Evolutionary conservation across 92 coral and sea anemone genomes (phyloP).

Genomic region (Porites divaricata): DNA sequence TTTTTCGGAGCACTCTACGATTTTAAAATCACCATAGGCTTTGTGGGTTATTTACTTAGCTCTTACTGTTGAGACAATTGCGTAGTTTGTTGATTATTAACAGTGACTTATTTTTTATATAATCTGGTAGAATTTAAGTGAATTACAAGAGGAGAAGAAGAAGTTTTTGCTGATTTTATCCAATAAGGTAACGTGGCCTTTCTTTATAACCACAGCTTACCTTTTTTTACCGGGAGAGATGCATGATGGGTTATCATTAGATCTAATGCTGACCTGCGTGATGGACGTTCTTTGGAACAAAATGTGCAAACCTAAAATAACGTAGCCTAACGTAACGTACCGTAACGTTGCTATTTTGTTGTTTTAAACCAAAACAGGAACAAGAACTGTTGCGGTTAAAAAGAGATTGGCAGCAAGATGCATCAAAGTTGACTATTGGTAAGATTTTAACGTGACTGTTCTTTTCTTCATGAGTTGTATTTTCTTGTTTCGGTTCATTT

Average conservation of each 20-base stretch:
- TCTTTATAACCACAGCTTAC: neutral
- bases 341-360: neutral
- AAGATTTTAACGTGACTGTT: neutral
- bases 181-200: constrained; percentile 56
- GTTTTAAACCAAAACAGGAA: constrained; percentile 42
- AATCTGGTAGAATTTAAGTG: constrained; percentile 18
- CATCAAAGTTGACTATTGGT: constrained; percentile 73
- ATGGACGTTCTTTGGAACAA: too few relatives aligned
- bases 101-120: neutral
- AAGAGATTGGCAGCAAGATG: constrained; percentile 71
- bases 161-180: constrained; percentile 70
- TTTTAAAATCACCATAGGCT: too few relatives aligned
- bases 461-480: too few relatives aligned
- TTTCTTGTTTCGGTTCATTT: too few relatives aligned
- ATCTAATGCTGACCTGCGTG: too few relatives aligned
- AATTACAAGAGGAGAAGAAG: constrained; percentile 73
- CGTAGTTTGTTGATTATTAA: neutral
- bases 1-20: too few relatives aligned
- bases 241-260: too few relatives aligned
- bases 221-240: neutral
- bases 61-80: neutral
- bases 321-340: too few relatives aligned
- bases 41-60: too few relatives aligned
- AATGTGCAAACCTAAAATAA: too few relatives aligned
- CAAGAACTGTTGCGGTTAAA: constrained; percentile 65